These are phyloP conservation scores for Colaptes auratus DNA, from an alignment of 2,113 vertebrate genomes.

Conservation along the genomic window DNA sequence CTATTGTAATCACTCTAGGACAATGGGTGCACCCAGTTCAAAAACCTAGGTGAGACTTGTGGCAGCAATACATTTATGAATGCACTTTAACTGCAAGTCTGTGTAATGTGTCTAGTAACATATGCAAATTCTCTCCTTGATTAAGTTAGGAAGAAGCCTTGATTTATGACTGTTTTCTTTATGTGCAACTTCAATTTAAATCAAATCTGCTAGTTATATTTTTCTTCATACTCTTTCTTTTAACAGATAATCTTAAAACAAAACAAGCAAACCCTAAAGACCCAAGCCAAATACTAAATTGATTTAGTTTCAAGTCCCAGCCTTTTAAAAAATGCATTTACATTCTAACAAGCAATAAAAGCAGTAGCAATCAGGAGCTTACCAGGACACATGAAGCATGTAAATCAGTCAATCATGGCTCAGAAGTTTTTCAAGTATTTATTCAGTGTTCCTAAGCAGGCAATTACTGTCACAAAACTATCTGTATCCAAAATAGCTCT, in stretches of 20 bases:
- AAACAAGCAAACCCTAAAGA: background rate
- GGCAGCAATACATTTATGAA: fast-evolving
- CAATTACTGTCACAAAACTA: background rate
- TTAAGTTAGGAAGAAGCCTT: background rate
- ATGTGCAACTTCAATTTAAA: background rate
- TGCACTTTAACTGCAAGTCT: background rate
- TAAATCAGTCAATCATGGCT: background rate
- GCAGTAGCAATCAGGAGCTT: background rate
- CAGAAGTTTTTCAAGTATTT: background rate
- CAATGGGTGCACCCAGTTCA: background rate
- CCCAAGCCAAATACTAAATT: background rate
- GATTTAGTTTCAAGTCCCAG: background rate
- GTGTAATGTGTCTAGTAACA: fast-evolving
- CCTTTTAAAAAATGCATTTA: background rate
- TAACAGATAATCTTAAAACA: background rate
- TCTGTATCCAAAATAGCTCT: background rate
- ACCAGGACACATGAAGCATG: background rate
- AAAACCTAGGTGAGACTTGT: fast-evolving
- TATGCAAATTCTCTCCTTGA: background rate
- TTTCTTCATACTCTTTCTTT: background rate
- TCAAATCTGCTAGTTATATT: background rate
- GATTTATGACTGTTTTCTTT: background rate
- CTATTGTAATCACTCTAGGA: background rate
- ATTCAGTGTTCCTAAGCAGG: background rate
- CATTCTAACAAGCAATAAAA: conserved; percentile 1